A percentile compares a stretch with the other conserved stretches of the same genome.
phyloP scores from a whole-genome alignment of 2,888 invertebrate species.

The Ametastegia equiseti region DNA sequence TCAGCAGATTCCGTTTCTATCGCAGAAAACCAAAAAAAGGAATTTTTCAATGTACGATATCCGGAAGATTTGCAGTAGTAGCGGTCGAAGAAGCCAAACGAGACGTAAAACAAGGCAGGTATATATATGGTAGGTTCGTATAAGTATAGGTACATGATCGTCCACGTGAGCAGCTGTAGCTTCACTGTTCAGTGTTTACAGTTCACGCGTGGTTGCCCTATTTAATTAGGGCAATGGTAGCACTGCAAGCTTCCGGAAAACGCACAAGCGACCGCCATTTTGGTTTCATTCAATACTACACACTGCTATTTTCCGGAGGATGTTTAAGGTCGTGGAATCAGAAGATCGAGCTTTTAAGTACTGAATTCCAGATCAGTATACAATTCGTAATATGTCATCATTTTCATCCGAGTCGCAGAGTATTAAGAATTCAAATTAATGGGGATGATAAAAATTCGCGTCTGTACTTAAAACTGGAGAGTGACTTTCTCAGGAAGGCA shows the following conservation, averaged over 20 bases:
- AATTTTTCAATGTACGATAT: not conserved
- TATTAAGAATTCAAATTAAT: too few species aligned
- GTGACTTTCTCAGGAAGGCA: constrained; percentile 6
- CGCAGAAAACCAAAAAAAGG: not conserved
- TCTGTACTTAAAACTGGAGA: not conserved
- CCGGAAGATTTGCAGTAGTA: too few species aligned
- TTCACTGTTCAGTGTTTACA: constrained; percentile 26
- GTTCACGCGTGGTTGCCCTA: constrained; percentile 33
- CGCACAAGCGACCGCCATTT: constrained; percentile 23
- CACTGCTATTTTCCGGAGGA: not conserved
- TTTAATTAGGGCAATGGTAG: constrained; percentile 39
- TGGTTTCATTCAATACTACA: not conserved
- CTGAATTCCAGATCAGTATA: too few species aligned
- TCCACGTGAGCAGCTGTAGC: not conserved
- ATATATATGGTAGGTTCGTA: not conserved
- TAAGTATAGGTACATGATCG: not conserved
- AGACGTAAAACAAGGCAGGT: not conserved
- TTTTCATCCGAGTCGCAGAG: too few species aligned
- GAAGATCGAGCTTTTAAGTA: not conserved
- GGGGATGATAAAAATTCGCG: not conserved
- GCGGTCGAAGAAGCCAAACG: not conserved
- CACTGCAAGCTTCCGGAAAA: constrained; percentile 23
- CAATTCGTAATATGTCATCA: too few species aligned
- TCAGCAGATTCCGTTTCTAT: not conserved
- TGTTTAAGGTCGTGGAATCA: not conserved